Percentiles rank a stretch among this genome's conserved stretches.
These are phyloP conservation scores for Atopsyche davidsoni DNA, from an alignment of 1,140 invertebrate species.

Conservation along the genomic window DNA sequence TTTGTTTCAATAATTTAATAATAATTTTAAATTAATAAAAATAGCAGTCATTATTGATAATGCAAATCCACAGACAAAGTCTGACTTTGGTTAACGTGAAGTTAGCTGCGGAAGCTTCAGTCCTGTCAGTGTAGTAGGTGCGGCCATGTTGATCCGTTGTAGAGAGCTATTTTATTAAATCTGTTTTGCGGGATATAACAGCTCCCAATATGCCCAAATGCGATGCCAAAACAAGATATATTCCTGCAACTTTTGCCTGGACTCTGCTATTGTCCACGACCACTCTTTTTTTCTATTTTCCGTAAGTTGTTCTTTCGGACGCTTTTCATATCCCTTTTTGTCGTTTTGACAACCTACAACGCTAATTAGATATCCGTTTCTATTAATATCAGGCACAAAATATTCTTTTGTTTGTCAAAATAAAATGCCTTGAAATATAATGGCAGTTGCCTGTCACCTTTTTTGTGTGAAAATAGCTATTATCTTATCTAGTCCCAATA, in stretches of 20 bases:
- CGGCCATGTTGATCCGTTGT: slow-evolving; percentile 60
- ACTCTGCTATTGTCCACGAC: slow-evolving; percentile 83
- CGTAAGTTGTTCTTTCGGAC: slow-evolving; percentile 67
- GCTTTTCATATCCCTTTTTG: slow-evolving; percentile 16
- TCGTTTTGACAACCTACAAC: slow-evolving; percentile 20
- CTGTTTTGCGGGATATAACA: slow-evolving; percentile 49
- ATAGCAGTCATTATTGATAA: no score
- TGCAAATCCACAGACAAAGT: no score
- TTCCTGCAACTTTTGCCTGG: slow-evolving; percentile 96
- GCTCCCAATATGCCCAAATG: slow-evolving; percentile 74
- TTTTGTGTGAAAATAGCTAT: no score
- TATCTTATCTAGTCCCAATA: no score
- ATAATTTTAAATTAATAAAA: no score
- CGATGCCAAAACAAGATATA: slow-evolving; percentile 86
- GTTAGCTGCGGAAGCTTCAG: slow-evolving; percentile 16
- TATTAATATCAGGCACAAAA: slow-evolving; percentile 10
- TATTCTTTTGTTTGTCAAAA: slow-evolving; percentile 8
- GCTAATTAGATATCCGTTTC: slow-evolving; percentile 18
- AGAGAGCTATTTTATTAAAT: slow-evolving; percentile 50
- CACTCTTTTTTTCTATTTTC: slow-evolving; percentile 91
- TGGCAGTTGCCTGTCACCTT: no score
- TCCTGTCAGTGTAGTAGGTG: slow-evolving; percentile 40
- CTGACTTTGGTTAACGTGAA: no score
- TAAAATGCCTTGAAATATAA: no score
- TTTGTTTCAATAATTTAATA: no score